phyloP scores from a whole-genome alignment of 1,140 invertebrate genomes.

The Lucilia cuprina region DNA sequence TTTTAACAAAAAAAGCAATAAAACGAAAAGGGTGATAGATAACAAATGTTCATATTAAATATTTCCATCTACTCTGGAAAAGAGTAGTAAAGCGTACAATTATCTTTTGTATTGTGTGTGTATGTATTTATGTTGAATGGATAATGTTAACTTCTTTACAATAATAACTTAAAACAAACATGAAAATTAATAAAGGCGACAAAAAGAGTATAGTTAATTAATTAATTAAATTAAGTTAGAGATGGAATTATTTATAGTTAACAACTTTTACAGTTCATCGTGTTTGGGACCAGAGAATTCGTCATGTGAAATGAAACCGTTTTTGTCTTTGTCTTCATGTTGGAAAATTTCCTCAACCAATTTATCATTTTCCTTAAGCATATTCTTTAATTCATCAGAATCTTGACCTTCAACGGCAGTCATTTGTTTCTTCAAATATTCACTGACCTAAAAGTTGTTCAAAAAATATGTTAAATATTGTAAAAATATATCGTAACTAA shows the following conservation, averaged over 20 bases:
- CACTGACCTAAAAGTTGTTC: constrained; percentile 74
- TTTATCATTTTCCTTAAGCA: constrained; percentile 89
- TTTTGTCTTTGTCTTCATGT: constrained; percentile 95
- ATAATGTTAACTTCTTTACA: constrained; percentile 10
- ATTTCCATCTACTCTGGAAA: background rate
- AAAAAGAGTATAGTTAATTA: background rate
- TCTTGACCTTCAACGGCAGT: constrained; percentile 75
- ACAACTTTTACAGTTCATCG: constrained; percentile 83
- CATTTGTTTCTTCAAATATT: constrained; percentile 91
- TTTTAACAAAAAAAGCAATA: background rate
- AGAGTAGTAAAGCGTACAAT: background rate
- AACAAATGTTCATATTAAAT: background rate
- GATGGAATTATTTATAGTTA: background rate
- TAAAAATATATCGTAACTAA: background rate
- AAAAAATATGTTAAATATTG: constrained; percentile 4
- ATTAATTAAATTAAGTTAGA: constrained; percentile 8
- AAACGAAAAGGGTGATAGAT: background rate
- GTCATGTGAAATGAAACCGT: constrained; percentile 93
- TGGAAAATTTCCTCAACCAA: constrained; percentile 96
- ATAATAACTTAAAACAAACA: constrained; percentile 24
- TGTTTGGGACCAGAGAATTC: constrained; percentile 97
- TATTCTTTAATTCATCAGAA: constrained; percentile 82
- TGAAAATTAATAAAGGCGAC: background rate
- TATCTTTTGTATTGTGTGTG: background rate
- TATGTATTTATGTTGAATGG: background rate